Percentiles rank a stretch among this genome's conserved stretches.
phyloP scores from a whole-genome alignment of 2,888 invertebrate genomes.

The Ectemnius lituratus region DNA sequence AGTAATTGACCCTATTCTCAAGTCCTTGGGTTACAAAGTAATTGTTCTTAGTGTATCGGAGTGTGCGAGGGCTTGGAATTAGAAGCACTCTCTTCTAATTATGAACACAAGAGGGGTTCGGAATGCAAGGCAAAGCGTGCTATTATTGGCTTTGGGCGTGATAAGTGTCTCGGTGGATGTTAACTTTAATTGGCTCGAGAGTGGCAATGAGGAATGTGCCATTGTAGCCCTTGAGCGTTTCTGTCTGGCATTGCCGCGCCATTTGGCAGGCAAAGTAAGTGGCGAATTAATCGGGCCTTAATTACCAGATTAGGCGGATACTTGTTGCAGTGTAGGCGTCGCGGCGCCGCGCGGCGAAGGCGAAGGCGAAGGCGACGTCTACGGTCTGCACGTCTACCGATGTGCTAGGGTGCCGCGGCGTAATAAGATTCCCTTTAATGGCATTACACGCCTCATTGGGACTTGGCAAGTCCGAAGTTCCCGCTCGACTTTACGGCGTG shows the following conservation, averaged over 20 bases:
- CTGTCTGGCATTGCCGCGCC: slow-evolving; percentile 40
- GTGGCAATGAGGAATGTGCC: too few species aligned
- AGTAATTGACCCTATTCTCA: too few species aligned
- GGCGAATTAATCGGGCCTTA: slow-evolving; percentile 74
- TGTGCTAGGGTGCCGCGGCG: slow-evolving; percentile 68
- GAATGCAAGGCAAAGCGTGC: too few species aligned
- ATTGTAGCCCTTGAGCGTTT: too few species aligned
- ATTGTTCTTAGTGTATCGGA: too few species aligned
- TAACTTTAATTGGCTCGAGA: slow-evolving; percentile 28
- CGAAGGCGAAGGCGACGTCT: slow-evolving; percentile 4
- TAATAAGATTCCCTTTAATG: slow-evolving; percentile 78
- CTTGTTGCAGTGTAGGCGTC: slow-evolving; percentile 70
- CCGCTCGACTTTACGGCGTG: slow-evolving; percentile 70
- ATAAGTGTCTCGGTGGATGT: background rate
- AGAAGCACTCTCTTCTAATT: too few species aligned
- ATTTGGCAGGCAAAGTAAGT: slow-evolving; percentile 67
- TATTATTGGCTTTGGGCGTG: too few species aligned
- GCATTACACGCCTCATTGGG: slow-evolving; percentile 78
- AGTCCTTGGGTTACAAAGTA: too few species aligned
- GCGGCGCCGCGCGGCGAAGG: background rate
- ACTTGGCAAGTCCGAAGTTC: slow-evolving; percentile 76
- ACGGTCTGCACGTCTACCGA: slow-evolving; percentile 14
- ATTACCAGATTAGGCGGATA: slow-evolving; percentile 70
- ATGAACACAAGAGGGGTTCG: too few species aligned
- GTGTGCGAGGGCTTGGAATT: too few species aligned